Percentiles rank a stretch among this genome's conserved stretches.
These are phyloP conservation scores for Heliothis virescens DNA, from an alignment of 1,140 invertebrate species.

Conservation along the genomic window DNA sequence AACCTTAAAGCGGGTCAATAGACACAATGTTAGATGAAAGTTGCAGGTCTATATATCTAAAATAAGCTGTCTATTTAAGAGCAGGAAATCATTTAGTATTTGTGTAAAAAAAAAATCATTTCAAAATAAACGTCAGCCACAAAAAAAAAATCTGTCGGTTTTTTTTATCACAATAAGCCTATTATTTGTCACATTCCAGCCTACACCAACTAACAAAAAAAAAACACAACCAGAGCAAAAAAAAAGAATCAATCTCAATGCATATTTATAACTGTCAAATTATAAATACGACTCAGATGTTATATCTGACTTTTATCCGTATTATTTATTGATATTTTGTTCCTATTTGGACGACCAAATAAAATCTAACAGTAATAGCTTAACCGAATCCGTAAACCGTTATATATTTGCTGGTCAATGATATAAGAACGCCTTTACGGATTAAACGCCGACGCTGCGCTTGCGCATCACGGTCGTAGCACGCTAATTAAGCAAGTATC, in stretches of 20 bases:
- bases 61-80: not conserved
- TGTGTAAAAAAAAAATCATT: too few relatives aligned
- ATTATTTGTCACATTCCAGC: not conserved
- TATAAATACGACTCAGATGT: conserved; percentile 31
- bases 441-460: conserved; percentile 25
- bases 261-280: conserved; percentile 46
- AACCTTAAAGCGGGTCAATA: not conserved
- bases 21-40: conserved; percentile 13
- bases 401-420: conserved; percentile 35
- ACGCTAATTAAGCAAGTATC: conserved; percentile 39
- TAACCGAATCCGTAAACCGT: conserved; percentile 52
- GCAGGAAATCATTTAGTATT: too few relatives aligned
- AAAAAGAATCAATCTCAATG: conserved; percentile 42
- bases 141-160: too few relatives aligned
- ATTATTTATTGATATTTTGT: conserved; percentile 49
- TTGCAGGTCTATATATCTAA: not conserved
- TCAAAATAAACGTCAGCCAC: too few relatives aligned
- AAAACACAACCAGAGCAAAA: conserved; percentile 26
- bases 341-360: conserved; percentile 37
- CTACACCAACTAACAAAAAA: not conserved
- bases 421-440: conserved; percentile 53
- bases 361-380: conserved; percentile 53
- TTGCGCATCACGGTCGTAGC: conserved; percentile 19
- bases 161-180: too few relatives aligned
- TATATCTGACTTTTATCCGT: conserved; percentile 43